Percentiles rank a stretch among this genome's conserved stretches.
Conservation (phyloP, 1,140 invertebrate species). For the Trypoxylus dichotomus region DNA sequence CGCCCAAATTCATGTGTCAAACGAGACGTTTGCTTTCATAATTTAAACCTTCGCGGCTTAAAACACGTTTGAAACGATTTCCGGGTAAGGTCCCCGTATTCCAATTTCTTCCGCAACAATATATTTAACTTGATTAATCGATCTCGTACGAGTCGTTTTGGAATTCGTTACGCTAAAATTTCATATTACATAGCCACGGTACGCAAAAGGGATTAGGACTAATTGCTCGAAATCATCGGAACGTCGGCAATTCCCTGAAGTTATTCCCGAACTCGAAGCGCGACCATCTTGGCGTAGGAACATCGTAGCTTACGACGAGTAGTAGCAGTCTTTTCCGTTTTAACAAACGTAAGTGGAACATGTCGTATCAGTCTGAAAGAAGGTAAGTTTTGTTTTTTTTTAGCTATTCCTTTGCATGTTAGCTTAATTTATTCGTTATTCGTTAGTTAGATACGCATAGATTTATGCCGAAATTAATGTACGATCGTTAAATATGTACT, state of each 20-base stretch:
- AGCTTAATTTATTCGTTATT: not conserved
- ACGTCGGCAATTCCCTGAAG: not conserved
- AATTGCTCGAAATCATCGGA: not conserved
- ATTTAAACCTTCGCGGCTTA: conserved; percentile 30
- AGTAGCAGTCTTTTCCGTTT: conserved; percentile 67
- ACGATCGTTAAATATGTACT: not conserved
- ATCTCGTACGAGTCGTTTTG: conserved; percentile 13
- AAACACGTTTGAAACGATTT: conserved; percentile 23
- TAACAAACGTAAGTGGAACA: conserved; percentile 70
- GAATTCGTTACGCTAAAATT: not conserved
- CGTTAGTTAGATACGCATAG: not conserved
- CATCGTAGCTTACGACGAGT: conserved; percentile 45
- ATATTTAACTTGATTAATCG: conserved; percentile 5
- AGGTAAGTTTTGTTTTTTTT: conserved; percentile 65
- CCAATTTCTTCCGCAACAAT: conserved; percentile 27
- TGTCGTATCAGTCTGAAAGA: conserved; percentile 73
- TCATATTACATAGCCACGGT: not conserved
- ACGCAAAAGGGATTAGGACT: not conserved
- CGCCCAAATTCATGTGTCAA: conserved; percentile 36
- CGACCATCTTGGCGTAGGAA: conserved; percentile 45
- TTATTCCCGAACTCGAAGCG: not conserved
- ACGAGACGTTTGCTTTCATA: conserved; percentile 24
- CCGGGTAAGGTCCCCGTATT: conserved; percentile 19
- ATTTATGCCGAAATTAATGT: not conserved
- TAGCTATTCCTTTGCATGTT: not conserved